Conservation (phyloP, 2,113 vertebrate species). For the Capreolus pygargus region DNA sequence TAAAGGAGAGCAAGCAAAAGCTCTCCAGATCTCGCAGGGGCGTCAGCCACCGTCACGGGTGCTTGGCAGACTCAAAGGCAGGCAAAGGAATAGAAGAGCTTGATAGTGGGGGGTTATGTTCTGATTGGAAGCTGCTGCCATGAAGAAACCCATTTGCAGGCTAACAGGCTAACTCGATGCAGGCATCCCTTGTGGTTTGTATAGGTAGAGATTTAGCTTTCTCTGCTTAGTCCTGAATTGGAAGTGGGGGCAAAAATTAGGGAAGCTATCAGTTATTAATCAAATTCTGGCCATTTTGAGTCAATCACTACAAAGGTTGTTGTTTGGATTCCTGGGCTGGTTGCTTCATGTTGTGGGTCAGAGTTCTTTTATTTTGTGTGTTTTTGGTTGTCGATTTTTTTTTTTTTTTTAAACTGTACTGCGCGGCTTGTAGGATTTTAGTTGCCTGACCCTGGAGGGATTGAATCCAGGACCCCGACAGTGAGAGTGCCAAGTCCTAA, state of each 20-base stretch:
- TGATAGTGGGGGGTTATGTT: accelerated
- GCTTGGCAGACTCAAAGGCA: not conserved
- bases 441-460: not conserved
- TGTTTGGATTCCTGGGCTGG: not conserved
- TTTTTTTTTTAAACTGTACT: not conserved
- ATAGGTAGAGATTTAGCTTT: not conserved
- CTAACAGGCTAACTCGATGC: not conserved
- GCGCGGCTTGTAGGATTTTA: not conserved
- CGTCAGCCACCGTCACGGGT: not conserved
- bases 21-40: not conserved
- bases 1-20: not conserved
- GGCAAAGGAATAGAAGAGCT: not conserved
- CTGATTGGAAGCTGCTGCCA: not conserved
- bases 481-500: not conserved
- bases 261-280: not conserved
- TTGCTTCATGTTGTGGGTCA: not conserved
- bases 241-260: not conserved
- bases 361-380: not conserved
- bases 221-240: not conserved
- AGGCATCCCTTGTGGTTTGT: not conserved
- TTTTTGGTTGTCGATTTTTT: accelerated
- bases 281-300: not conserved
- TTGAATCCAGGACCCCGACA: not conserved
- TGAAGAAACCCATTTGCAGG: not conserved
- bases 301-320: not conserved